Conservation (phyloP, 2,797 vertebrate genomes). For the Serranus cabrilla region DNA sequence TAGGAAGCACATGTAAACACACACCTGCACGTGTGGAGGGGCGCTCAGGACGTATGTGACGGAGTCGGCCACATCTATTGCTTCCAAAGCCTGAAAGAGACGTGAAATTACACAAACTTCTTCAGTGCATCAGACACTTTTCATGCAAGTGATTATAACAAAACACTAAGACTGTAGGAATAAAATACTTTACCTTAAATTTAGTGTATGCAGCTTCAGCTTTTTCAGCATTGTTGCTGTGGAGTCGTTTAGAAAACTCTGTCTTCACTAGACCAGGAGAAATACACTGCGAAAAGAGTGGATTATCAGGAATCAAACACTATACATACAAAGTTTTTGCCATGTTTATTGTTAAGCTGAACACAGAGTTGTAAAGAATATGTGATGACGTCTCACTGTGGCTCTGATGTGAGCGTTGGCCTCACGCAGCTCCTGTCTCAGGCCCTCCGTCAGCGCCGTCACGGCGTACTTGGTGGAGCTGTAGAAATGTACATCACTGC, state of each 20-base stretch:
- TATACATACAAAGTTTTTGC: not conserved
- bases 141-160: not conserved
- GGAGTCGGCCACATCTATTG: conserved; percentile 88
- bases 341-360: not conserved
- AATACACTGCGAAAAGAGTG: conserved; percentile 85
- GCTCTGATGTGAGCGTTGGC: conserved; percentile 89
- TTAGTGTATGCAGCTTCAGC: conserved; percentile 83
- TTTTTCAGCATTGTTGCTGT: conserved; percentile 83
- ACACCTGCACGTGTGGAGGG: conserved; percentile 91
- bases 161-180: not conserved
- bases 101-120: not conserved
- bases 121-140: not conserved
- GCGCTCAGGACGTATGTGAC: conserved; percentile 88
- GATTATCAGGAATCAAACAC: not conserved
- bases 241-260: conserved; percentile 86
- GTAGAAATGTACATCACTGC: conserved; percentile 87
- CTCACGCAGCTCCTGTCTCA: conserved; percentile 90
- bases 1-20: conserved; percentile 25
- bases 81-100: conserved; percentile 85
- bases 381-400: conserved; percentile 82
- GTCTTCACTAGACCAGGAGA: conserved; percentile 93
- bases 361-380: not conserved
- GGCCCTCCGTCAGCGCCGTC: conserved; percentile 91
- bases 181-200: conserved; percentile 83
- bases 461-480: conserved; percentile 90